A percentile compares a stretch with the other conserved stretches of the same genome.
Evolutionary conservation across 1,140 invertebrate genomes (phyloP).

Genomic region (Trichonephila clavata): DNA sequence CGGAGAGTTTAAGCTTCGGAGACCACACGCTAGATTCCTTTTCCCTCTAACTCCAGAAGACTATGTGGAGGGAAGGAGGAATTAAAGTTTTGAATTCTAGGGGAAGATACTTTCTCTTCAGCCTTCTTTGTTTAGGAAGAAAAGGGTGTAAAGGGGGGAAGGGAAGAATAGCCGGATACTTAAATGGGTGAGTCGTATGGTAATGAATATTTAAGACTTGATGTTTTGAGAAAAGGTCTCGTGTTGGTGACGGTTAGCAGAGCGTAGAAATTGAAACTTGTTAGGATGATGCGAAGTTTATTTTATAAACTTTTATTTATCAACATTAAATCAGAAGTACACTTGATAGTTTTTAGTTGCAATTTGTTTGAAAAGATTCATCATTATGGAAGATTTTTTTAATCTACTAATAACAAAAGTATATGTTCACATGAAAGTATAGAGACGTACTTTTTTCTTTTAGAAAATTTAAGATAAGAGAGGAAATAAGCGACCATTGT

Average conservation of each 20-base stretch:
- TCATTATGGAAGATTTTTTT: too few relatives aligned
- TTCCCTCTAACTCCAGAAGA: not conserved
- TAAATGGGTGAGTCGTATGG: constrained; percentile 27
- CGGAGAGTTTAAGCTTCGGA: not conserved
- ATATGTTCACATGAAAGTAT: too few relatives aligned
- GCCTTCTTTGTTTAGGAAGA: constrained; percentile 15
- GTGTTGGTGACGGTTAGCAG: not conserved
- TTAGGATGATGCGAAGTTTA: not conserved
- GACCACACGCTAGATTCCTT: not conserved
- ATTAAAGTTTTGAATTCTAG: not conserved
- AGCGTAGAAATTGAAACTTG: not conserved
- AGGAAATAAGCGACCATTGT: too few relatives aligned
- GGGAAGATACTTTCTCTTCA: not conserved
- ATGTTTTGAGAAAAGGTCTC: not conserved
- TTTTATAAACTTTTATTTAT: not conserved
- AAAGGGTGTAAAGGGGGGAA: constrained; percentile 6
- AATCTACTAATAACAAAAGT: too few relatives aligned
- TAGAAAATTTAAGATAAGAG: too few relatives aligned
- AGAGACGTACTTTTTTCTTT: too few relatives aligned
- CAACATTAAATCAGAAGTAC: not conserved
- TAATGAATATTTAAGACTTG: constrained; percentile 33
- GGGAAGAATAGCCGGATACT: not conserved
- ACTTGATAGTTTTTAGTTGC: not conserved
- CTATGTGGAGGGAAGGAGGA: not conserved
- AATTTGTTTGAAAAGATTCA: too few relatives aligned